These are phyloP conservation scores for Clarias magur DNA, from an alignment of 2,113 vertebrate genomes.

Conservation along the genomic window DNA sequence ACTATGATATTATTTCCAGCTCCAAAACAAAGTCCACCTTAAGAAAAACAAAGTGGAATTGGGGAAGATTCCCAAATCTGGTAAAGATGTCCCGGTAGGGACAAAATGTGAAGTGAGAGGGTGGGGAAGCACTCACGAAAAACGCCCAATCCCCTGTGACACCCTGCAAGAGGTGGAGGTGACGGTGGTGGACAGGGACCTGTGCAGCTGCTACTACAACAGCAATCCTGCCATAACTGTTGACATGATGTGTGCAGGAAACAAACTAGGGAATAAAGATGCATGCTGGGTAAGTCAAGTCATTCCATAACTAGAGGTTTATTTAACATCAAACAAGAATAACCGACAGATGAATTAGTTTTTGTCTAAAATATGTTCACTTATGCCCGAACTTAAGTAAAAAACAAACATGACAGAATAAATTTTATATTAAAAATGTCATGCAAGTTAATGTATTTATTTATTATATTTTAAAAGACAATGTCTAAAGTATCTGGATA, in stretches of 20 bases:
- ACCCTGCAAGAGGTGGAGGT: slow-evolving; percentile 52
- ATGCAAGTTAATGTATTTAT: too few relatives aligned
- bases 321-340: slow-evolving; percentile 1
- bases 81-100: slow-evolving; percentile 23
- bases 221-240: slow-evolving; percentile 36
- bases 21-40: slow-evolving; percentile 40
- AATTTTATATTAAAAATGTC: background rate
- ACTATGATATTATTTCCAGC: slow-evolving; percentile 31
- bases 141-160: accelerated
- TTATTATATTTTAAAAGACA: too few relatives aligned
- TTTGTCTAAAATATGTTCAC: background rate
- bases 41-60: slow-evolving; percentile 35
- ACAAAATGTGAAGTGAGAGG: slow-evolving; percentile 54
- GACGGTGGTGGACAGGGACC: slow-evolving; percentile 35
- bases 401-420: background rate
- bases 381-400: background rate
- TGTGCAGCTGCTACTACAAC: slow-evolving; percentile 47
- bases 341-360: background rate
- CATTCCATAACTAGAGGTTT: background rate
- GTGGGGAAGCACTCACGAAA: slow-evolving; percentile 39
- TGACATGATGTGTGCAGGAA: slow-evolving; percentile 59
- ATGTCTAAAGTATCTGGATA: too few relatives aligned
- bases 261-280: slow-evolving; percentile 37
- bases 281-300: slow-evolving; percentile 49
- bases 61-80: slow-evolving; percentile 31